Percentiles rank a stretch among this genome's conserved stretches.
Evolutionary conservation across 2,797 vertebrate species (phyloP).

Genomic region (Sebastes taczanowskii): DNA sequence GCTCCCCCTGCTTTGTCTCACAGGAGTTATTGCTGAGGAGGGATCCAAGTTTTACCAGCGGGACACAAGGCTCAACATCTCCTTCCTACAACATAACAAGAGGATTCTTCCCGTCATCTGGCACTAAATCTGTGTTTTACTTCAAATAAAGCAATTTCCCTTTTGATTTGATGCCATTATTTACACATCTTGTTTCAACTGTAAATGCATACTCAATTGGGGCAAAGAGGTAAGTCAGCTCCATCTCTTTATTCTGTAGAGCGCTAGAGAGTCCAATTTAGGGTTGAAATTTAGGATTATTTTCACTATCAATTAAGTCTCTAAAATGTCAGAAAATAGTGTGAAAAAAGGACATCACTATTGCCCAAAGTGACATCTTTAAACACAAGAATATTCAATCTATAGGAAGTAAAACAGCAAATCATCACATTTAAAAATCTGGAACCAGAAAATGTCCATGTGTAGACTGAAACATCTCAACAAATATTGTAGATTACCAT

Average conservation of each 20-base stretch:
- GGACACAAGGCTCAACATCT: slow-evolving; percentile 6
- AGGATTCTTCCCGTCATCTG: slow-evolving; percentile 22
- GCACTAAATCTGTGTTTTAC: slow-evolving; percentile 23
- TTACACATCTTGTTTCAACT: slow-evolving; percentile 1
- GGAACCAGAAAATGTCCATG: background rate
- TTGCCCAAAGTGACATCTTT: background rate
- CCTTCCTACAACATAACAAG: slow-evolving; percentile 8
- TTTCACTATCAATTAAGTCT: too few relatives aligned
- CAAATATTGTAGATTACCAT: background rate
- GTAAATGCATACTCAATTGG: background rate
- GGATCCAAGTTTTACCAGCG: slow-evolving; percentile 22
- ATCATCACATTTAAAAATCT: background rate
- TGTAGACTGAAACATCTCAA: background rate
- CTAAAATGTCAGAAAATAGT: background rate
- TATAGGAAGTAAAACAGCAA: background rate
- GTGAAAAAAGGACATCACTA: background rate
- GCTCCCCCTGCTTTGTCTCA: slow-evolving; percentile 14
- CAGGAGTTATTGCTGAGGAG: slow-evolving; percentile 17
- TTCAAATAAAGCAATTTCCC: slow-evolving; percentile 40
- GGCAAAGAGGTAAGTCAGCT: background rate
- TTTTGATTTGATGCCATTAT: slow-evolving; percentile 13
- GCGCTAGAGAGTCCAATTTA: background rate
- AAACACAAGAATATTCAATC: background rate
- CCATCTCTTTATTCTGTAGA: background rate
- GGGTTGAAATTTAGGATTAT: background rate